Percentiles rank a stretch among this genome's conserved stretches.
Evolutionary conservation across 2,797 vertebrate species (phyloP).

Genomic region (Malacoctenus gilli): DNA sequence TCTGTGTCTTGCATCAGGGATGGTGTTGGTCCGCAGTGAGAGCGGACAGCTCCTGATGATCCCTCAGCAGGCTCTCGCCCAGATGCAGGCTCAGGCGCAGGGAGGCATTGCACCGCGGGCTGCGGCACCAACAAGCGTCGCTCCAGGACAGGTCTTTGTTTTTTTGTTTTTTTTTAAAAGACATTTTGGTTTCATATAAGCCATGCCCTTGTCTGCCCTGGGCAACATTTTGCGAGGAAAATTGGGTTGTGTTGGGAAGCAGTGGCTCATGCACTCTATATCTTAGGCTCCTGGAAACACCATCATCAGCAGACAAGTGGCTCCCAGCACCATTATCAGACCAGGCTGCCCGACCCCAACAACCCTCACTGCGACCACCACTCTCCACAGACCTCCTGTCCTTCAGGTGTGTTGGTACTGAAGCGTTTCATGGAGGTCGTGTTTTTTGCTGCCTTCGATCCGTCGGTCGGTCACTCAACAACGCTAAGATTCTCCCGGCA

Average conservation of each 20-base stretch:
- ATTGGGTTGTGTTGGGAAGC: neutral
- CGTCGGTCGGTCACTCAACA: no score
- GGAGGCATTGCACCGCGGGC: conserved; percentile 86
- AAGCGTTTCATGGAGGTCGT: no score
- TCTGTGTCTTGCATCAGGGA: conserved; percentile 79
- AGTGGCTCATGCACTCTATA: neutral
- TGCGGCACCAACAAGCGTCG: conserved; percentile 86
- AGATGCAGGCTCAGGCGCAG: conserved; percentile 87
- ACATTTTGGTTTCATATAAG: no score
- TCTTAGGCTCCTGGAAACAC: conserved; percentile 87
- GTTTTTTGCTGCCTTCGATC: no score
- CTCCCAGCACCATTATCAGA: conserved; percentile 91
- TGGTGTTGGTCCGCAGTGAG: conserved; percentile 94
- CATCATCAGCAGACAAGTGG: conserved; percentile 89
- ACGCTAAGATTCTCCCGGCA: no score
- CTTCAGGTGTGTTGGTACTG: conserved; percentile 84
- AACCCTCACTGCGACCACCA: conserved; percentile 84
- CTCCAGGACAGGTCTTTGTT: conserved; percentile 91
- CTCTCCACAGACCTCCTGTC: conserved; percentile 91
- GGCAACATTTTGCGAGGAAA: no score
- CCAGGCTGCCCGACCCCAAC: conserved; percentile 88
- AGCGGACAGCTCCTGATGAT: conserved; percentile 95
- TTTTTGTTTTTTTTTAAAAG: no score
- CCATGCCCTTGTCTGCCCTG: no score
- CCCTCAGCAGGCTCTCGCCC: conserved; percentile 93